Evolutionary conservation across 2,888 invertebrate genomes (phyloP), one percentile per base, ranked within the genome.

Genomic region (Philopedon plagiatum): DNA sequence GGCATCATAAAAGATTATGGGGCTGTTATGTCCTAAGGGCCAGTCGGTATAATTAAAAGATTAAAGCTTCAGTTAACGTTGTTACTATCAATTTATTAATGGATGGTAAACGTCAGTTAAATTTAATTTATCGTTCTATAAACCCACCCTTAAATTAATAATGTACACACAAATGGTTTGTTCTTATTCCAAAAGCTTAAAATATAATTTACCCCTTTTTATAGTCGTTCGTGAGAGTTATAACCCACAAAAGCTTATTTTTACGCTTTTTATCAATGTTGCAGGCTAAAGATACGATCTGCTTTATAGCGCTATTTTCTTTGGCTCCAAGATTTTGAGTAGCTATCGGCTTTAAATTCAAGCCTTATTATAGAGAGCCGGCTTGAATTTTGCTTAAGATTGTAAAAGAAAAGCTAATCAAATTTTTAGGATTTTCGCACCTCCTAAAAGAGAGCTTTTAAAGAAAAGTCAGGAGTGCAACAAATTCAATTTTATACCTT

Each of bases 201-300:
- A 66, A 39, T 57, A 66, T 66, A 66, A 57, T 57, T 44, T 66
- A 34, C 26, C 46, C 21, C 46, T 29, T 71, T 71, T 71, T 64
- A 64, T 71, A 32, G 65, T 51, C 21, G 56, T 70, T 51, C 64
- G 64, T 64, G 70, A 70, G 63, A 37, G 64, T 39, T 37, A 26
- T 64, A 70, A 15, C 58, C 49, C 26, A 49, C 23, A 51, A 66
- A 41, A 57, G 66, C 66, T 64, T 64, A 70, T 62, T 62, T 51
- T 69, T 67, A 67, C 46, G 58, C 13, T 54, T 69, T 69, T 56
- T 69, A 56, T 69, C 69, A 63, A 69, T 69, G 61, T 69, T 63
- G 41, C 62, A 62, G 54, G 63, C 37, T 63, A 69, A 44, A 69
- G 69, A 69, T 69, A 69, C 69, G 62, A 69, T 69, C 69, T 63